These are phyloP conservation scores for Doryteuthis pealeii DNA, from an alignment of 1,140 invertebrate genomes.

Conservation along the genomic window DNA sequence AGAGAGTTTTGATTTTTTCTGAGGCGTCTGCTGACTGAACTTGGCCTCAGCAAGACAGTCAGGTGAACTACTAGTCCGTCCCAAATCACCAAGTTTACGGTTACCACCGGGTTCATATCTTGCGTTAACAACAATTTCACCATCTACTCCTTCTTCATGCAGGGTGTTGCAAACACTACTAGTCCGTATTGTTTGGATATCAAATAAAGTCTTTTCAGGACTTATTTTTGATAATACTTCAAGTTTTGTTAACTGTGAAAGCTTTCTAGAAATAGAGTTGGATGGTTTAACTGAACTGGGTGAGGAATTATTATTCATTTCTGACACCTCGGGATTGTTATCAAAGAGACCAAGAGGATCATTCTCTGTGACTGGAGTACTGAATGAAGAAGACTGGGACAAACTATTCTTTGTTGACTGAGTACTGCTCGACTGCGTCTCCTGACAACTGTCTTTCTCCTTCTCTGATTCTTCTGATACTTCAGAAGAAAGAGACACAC, in stretches of 20 bases:
- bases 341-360: slow-evolving; percentile 83
- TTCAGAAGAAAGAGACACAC: not conserved
- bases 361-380: slow-evolving; percentile 84
- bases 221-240: not conserved
- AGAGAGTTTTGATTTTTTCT: slow-evolving; percentile 30
- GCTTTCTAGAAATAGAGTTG: not conserved
- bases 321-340: not conserved
- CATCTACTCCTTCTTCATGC: not conserved
- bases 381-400: slow-evolving; percentile 24
- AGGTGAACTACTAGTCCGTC: slow-evolving; percentile 42
- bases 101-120: slow-evolving; percentile 1
- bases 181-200: not conserved
- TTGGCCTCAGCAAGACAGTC: slow-evolving; percentile 26
- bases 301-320: not conserved
- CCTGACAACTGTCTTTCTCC: not conserved
- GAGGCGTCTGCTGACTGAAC: slow-evolving; percentile 18
- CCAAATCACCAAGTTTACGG: slow-evolving; percentile 28
- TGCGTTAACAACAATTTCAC: not conserved
- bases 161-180: not conserved
- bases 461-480: not conserved
- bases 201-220: not conserved
- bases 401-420: slow-evolving; percentile 15
- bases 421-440: not conserved
- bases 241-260: not conserved
- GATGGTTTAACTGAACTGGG: not conserved